Evolutionary conservation across 2,113 vertebrate species (phyloP).

Genomic region (Thomomys bottae): DNA sequence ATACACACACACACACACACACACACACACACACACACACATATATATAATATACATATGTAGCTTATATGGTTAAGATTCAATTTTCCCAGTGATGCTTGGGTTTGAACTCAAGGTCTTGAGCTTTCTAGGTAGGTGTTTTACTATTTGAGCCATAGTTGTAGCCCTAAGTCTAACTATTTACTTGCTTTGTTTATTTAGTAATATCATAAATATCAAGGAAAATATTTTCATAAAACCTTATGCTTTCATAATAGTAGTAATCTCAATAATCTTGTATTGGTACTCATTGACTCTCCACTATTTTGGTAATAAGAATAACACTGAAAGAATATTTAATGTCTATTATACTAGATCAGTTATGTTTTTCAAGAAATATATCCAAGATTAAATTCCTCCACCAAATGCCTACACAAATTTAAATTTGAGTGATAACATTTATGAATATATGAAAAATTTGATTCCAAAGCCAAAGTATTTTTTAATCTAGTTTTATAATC

Average conservation of each 20-base stretch:
- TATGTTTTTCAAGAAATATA: constrained; percentile 21
- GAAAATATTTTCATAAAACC: neutral
- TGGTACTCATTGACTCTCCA: neutral
- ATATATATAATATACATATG: too few species aligned
- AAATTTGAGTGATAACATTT: neutral
- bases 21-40: too few species aligned
- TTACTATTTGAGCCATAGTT: too few species aligned
- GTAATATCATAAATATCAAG: neutral
- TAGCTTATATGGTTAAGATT: too few species aligned
- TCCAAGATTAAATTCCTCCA: neutral
- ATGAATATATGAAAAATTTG: neutral
- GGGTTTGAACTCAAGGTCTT: too few species aligned
- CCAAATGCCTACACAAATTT: neutral
- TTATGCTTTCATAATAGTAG: neutral
- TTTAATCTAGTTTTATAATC: neutral
- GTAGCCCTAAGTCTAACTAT: neutral
- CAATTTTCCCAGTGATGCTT: too few species aligned
- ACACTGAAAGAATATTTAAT: neutral
- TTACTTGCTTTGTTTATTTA: neutral
- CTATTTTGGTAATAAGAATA: constrained; percentile 5
- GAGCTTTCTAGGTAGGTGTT: too few species aligned
- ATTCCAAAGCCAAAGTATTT: neutral
- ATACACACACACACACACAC: too few species aligned
- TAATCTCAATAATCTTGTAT: neutral
- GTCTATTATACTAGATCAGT: neutral